Conservation (phyloP, 2,888 invertebrate species). For the Acholoe squamosa region DNA sequence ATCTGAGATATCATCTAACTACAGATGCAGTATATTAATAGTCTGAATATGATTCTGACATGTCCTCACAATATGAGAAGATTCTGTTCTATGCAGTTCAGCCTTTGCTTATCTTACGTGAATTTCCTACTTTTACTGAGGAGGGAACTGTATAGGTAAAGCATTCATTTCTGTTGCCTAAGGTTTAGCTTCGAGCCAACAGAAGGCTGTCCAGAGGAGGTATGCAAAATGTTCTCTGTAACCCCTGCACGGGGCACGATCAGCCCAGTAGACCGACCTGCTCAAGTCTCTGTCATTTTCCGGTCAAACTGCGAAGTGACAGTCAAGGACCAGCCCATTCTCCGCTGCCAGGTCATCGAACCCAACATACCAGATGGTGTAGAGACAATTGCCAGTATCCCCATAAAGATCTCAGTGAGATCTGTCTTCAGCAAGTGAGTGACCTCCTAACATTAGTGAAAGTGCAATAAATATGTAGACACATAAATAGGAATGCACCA, state of each 20-base stretch:
- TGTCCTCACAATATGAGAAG: no score
- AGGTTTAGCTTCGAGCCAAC: slow-evolving; percentile 81
- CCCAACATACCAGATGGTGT: slow-evolving; percentile 80
- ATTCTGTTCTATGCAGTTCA: no score
- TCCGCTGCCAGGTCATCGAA: slow-evolving; percentile 83
- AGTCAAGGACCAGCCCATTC: slow-evolving; percentile 81
- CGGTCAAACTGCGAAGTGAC: slow-evolving; percentile 79
- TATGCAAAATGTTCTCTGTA: slow-evolving; percentile 80
- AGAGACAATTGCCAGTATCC: slow-evolving; percentile 83
- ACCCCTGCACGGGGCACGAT: slow-evolving; percentile 79
- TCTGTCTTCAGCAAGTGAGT: slow-evolving; percentile 83
- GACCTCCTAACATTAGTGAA: neutral
- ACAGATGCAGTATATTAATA: no score
- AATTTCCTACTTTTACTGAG: no score
- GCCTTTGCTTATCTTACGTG: no score
- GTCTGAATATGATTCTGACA: no score
- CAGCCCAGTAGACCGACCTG: slow-evolving; percentile 79
- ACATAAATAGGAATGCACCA: no score
- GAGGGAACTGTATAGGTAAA: neutral
- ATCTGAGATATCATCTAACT: no score
- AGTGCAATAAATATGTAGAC: no score
- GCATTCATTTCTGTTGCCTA: slow-evolving; percentile 63
- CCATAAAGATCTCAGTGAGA: slow-evolving; percentile 83
- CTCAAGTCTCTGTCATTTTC: slow-evolving; percentile 81
- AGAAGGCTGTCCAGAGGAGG: slow-evolving; percentile 76